Evolutionary conservation across 2,797 vertebrate genomes (phyloP).

Genomic region (Spondyliosoma cantharus): DNA sequence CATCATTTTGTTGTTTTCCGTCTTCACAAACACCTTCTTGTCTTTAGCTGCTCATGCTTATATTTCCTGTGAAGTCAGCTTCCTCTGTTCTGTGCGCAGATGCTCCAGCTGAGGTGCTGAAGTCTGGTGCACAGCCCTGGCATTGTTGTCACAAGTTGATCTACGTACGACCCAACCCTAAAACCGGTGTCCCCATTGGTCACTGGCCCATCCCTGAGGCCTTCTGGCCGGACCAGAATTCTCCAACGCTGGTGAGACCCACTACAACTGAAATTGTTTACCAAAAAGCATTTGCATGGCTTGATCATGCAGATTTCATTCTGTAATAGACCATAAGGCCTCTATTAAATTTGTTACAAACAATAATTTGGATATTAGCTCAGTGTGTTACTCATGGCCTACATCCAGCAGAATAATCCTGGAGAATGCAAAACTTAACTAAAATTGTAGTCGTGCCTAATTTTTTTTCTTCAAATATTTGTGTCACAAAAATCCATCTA

Average conservation of each 20-base stretch:
- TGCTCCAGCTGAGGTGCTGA: conserved; percentile 85
- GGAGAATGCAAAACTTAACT: neutral
- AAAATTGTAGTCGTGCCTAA: neutral
- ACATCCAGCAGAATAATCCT: neutral
- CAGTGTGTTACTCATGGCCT: neutral
- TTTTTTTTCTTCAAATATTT: neutral
- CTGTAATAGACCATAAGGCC: too few species aligned
- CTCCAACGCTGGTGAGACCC: conserved; percentile 92
- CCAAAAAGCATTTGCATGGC: too few species aligned
- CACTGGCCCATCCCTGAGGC: conserved; percentile 99
- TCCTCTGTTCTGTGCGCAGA: conserved; percentile 76
- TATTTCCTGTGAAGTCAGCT: neutral
- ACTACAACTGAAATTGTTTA: neutral
- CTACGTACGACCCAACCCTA: conserved; percentile 96
- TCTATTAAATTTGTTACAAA: neutral
- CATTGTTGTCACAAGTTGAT: conserved; percentile 98
- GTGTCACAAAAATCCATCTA: neutral
- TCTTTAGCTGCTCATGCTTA: conserved; percentile 1
- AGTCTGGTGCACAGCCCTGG: conserved; percentile 89
- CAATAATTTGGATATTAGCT: neutral
- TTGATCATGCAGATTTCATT: neutral
- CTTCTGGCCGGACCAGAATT: conserved; percentile 99
- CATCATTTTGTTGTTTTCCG: neutral
- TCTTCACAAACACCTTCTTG: neutral
- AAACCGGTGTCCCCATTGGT: conserved; percentile 97